These are phyloP conservation scores for Danio aesculapii DNA, from an alignment of 2,797 vertebrate genomes.

Conservation along the genomic window DNA sequence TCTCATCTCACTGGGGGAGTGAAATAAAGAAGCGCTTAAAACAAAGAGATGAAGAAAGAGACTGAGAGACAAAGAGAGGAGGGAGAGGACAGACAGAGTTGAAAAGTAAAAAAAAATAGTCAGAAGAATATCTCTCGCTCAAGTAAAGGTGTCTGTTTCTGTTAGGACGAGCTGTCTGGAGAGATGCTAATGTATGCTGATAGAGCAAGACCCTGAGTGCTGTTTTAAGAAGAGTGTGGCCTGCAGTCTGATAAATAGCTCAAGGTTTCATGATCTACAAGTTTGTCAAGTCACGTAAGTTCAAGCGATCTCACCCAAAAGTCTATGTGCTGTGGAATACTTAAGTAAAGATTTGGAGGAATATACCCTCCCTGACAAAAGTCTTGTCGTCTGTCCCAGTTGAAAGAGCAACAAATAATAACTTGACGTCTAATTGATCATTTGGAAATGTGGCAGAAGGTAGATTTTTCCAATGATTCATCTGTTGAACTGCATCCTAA, in stretches of 20 bases:
- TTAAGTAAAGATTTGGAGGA: not conserved
- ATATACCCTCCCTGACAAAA: not conserved
- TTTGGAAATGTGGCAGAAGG: too few species aligned
- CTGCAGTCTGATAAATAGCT: conserved; percentile 16
- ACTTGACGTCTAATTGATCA: too few species aligned
- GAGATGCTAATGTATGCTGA: conserved; percentile 26
- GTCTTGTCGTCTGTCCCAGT: too few species aligned
- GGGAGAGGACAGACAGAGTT: not conserved
- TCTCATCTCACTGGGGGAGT: conserved; percentile 39
- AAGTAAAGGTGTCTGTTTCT: conserved; percentile 19
- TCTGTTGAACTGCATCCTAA: too few species aligned
- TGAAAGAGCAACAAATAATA: too few species aligned
- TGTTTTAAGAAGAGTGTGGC: conserved; percentile 28
- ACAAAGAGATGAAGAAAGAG: conserved; percentile 41
- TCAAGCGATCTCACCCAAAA: not conserved
- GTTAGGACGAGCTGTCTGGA: conserved; percentile 5
- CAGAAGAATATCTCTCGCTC: conserved; percentile 9
- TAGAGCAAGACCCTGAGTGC: conserved; percentile 8
- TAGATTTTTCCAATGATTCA: too few species aligned
- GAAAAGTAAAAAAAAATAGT: not conserved
- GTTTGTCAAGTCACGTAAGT: conserved; percentile 5
- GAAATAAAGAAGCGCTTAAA: conserved; percentile 51
- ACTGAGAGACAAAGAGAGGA: not conserved
- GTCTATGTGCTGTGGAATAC: not conserved
- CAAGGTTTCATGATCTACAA: conserved; percentile 22